Conservation (phyloP, 2,888 invertebrate genomes). For the Lasioglossum figueresi region DNA sequence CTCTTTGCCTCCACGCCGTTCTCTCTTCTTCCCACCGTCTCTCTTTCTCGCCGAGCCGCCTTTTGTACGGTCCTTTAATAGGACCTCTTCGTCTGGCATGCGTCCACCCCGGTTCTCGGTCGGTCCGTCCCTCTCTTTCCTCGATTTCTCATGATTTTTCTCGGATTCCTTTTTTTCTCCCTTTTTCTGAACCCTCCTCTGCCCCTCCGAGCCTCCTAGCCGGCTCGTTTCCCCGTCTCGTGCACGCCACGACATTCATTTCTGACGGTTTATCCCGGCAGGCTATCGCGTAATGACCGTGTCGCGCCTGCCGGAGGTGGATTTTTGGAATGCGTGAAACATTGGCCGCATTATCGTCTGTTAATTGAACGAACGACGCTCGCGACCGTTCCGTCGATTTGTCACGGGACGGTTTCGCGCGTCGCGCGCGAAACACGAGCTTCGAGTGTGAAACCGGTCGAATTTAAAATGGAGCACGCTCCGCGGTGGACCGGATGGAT, state of each 20-base stretch:
- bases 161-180: conserved; percentile 21
- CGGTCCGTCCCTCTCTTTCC: conserved; percentile 17
- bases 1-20: conserved; percentile 30
- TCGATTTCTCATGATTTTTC: conserved; percentile 44
- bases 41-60: not conserved
- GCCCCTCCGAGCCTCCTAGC: not conserved
- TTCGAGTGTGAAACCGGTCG: conserved; percentile 16
- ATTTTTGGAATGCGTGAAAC: conserved; percentile 56
- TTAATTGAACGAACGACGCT: conserved; percentile 46
- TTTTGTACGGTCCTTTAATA: conserved; percentile 35
- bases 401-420: conserved; percentile 27
- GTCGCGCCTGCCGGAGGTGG: conserved; percentile 58
- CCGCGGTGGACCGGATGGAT: conserved; percentile 1
- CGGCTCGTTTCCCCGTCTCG: conserved; percentile 12
- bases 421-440: conserved; percentile 9
- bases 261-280: conserved; percentile 53
- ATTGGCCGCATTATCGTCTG: conserved; percentile 50
- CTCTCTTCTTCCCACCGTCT: conserved; percentile 22
- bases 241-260: conserved; percentile 52
- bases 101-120: not conserved
- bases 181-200: not conserved
- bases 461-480: conserved; percentile 43
- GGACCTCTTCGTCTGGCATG: not conserved
- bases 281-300: conserved; percentile 63
- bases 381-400: conserved; percentile 44